These are phyloP conservation scores for Cydia fagiglandana DNA, from an alignment of 1,140 invertebrate species.

Conservation along the genomic window DNA sequence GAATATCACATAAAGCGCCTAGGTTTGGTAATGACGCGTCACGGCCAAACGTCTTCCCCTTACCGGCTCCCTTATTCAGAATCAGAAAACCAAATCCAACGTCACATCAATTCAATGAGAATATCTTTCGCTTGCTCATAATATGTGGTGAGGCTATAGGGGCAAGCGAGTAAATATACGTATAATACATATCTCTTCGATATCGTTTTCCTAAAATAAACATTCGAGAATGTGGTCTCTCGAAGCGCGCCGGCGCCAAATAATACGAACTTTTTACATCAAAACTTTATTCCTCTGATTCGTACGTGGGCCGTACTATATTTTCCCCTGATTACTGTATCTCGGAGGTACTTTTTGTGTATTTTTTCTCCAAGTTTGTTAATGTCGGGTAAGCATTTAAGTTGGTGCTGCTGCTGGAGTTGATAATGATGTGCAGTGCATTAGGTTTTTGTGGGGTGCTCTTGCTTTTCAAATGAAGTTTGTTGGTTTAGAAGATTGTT, in stretches of 20 bases:
- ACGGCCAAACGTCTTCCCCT: conserved; percentile 20
- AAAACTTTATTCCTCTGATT: conserved; percentile 36
- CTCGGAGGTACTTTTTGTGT: conserved; percentile 23
- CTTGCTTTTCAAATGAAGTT: background rate
- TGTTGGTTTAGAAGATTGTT: background rate
- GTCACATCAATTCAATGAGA: background rate
- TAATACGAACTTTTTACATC: conserved; percentile 38
- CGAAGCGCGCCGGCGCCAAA: background rate
- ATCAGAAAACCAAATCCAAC: background rate
- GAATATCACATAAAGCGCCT: conserved; percentile 22
- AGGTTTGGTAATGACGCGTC: conserved; percentile 26
- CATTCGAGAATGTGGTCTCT: background rate
- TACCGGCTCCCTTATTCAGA: background rate
- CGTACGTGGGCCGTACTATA: conserved; percentile 33
- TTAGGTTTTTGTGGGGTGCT: background rate
- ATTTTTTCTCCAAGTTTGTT: conserved; percentile 21
- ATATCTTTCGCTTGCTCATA: background rate
- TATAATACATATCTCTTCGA: background rate
- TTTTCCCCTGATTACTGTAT: conserved; percentile 34
- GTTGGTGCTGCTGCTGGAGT: conserved; percentile 1
- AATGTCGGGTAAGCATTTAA: conserved; percentile 28
- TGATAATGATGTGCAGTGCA: conserved; percentile 15
- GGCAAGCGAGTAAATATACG: background rate
- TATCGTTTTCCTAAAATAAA: background rate
- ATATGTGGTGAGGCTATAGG: background rate